Percentiles rank a stretch among this genome's conserved stretches.
These are phyloP conservation scores for Erebia palarica DNA, from an alignment of 2,888 invertebrate species.

Conservation along the genomic window DNA sequence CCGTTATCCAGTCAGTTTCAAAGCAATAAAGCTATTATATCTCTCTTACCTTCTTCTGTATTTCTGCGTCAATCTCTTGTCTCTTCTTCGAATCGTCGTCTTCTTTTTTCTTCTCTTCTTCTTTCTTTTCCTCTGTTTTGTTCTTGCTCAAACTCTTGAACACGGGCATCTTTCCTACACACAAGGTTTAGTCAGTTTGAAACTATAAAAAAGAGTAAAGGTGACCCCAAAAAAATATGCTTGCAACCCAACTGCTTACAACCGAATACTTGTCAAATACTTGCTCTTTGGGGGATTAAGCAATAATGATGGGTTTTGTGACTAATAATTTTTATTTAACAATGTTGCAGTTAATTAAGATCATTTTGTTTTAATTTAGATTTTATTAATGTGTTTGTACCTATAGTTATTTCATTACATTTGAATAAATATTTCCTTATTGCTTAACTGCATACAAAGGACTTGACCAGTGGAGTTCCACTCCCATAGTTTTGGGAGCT, in stretches of 20 bases:
- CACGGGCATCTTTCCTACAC: conserved; percentile 88
- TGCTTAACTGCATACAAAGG: too few species aligned
- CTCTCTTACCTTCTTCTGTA: conserved; percentile 69
- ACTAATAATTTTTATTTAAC: too few species aligned
- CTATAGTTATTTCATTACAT: too few species aligned
- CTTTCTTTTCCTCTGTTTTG: conserved; percentile 75
- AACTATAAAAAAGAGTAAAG: neutral
- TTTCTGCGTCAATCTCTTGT: conserved; percentile 81
- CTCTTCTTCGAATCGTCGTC: conserved; percentile 69
- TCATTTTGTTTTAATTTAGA: too few species aligned
- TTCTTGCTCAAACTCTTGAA: conserved; percentile 81
- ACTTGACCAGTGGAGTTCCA: too few species aligned
- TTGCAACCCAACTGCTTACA: neutral
- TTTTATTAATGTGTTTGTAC: too few species aligned
- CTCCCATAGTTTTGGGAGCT: too few species aligned
- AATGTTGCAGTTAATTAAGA: too few species aligned
- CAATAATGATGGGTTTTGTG: too few species aligned
- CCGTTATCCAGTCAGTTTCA: neutral
- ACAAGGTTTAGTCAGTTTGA: conserved; percentile 3
- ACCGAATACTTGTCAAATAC: too few species aligned
- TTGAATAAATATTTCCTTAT: too few species aligned
- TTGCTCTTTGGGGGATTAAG: too few species aligned
- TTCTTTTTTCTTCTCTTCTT: conserved; percentile 68
- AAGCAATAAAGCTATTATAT: neutral
- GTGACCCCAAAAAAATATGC: neutral